Percentiles rank a stretch among this genome's conserved stretches.
Conservation (phyloP, 2,888 invertebrate species). For the Agrenia bidenticulata region DNA sequence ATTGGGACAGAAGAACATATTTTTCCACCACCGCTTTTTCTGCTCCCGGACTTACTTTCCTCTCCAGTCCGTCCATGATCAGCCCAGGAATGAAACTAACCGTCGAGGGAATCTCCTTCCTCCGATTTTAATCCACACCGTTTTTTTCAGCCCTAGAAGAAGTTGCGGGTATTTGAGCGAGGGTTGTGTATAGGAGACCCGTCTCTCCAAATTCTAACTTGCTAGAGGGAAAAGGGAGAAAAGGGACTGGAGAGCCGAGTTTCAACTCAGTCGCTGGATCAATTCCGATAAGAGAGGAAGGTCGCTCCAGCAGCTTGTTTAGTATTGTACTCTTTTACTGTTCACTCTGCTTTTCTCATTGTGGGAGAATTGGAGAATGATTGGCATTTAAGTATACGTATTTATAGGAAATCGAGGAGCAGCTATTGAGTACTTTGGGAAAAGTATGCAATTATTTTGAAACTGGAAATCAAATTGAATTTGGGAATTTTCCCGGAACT, state of each 20-base stretch:
- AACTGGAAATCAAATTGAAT: no score
- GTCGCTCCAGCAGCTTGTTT: neutral
- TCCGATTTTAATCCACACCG: constrained; percentile 3
- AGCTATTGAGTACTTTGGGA: no score
- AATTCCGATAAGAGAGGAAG: neutral
- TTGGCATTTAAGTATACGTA: no score
- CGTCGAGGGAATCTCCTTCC: constrained; percentile 6
- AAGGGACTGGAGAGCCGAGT: neutral
- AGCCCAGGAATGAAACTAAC: constrained; percentile 5
- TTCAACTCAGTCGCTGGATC: constrained; percentile 3
- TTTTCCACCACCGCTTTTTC: constrained; percentile 1
- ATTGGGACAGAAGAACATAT: constrained; percentile 8
- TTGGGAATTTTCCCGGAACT: no score
- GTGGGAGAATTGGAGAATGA: no score
- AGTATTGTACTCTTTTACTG: no score
- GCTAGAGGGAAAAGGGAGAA: neutral
- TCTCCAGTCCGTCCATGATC: neutral
- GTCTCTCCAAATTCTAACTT: no score
- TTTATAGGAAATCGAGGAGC: no score
- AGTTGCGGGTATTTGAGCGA: neutral
- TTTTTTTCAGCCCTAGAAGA: neutral
- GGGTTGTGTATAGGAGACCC: neutral
- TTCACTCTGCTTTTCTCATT: no score
- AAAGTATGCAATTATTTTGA: no score
- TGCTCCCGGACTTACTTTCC: constrained; percentile 2